A percentile compares a stretch with the other conserved stretches of the same genome.
These are phyloP conservation scores for Argyresthia albistria DNA, from an alignment of 2,888 invertebrate genomes.

Conservation along the genomic window DNA sequence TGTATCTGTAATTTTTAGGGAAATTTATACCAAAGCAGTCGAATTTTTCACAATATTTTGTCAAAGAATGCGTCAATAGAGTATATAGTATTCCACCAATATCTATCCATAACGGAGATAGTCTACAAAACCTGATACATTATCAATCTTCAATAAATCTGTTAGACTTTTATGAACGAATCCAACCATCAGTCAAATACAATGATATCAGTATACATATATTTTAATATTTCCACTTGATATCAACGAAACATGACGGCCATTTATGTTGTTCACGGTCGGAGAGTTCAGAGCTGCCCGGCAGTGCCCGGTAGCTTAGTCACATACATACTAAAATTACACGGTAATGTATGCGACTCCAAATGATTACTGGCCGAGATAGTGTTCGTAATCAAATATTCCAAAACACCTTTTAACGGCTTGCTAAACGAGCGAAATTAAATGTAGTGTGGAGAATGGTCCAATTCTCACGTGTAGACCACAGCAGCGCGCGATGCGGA, in stretches of 20 bases:
- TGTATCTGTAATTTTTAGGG: constrained; percentile 12
- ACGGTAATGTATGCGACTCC: constrained; percentile 11
- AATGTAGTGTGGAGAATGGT: background rate
- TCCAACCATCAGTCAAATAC: no score
- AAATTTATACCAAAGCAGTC: background rate
- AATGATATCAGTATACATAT: no score
- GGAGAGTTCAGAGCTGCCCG: constrained; percentile 11
- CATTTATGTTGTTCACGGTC: constrained; percentile 26
- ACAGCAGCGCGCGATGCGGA: constrained; percentile 15
- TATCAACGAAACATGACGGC: constrained; percentile 19
- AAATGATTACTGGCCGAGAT: background rate
- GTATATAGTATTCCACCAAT: background rate
- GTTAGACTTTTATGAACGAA: no score
- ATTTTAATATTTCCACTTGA: background rate
- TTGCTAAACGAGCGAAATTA: constrained; percentile 1
- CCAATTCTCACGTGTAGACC: constrained; percentile 31
- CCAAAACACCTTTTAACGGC: background rate
- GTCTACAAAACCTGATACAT: no score
- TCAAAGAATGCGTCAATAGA: no score
- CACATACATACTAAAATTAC: constrained; percentile 8
- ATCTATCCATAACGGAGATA: no score
- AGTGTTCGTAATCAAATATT: background rate
- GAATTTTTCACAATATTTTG: no score
- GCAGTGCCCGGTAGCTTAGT: no score
- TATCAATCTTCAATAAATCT: no score